Conservation (phyloP, 2,888 invertebrate species). For the Philereme transversata region DNA sequence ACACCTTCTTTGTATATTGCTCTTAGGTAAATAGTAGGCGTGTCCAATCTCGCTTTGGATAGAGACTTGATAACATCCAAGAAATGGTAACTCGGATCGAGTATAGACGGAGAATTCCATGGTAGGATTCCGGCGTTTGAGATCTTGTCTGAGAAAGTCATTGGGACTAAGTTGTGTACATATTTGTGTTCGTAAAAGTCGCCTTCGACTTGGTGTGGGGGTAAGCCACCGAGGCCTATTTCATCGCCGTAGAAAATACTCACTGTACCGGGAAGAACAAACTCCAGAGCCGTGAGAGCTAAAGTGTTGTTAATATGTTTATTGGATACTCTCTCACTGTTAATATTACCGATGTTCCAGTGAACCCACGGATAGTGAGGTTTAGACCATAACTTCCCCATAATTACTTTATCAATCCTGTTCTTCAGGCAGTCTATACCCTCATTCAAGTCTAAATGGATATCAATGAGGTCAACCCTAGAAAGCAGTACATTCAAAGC, state of each 20-base stretch:
- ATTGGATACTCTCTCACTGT: constrained; percentile 84
- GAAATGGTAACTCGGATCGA: constrained; percentile 78
- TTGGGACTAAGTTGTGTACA: constrained; percentile 87
- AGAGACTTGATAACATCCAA: constrained; percentile 84
- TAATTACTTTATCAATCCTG: constrained; percentile 83
- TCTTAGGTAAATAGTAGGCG: constrained; percentile 90
- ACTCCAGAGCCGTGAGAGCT: constrained; percentile 88
- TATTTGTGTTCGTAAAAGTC: constrained; percentile 85
- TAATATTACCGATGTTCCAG: constrained; percentile 89
- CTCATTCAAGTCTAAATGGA: constrained; percentile 84
- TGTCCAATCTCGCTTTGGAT: constrained; percentile 83
- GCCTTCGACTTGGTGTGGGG: constrained; percentile 76
- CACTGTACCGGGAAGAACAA: constrained; percentile 93
- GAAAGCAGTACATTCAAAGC: constrained; percentile 85
- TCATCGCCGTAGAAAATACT: constrained; percentile 97
- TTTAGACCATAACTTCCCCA: constrained; percentile 85
- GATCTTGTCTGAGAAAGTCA: constrained; percentile 84
- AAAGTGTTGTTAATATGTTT: constrained; percentile 86
- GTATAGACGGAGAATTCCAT: constrained; percentile 85
- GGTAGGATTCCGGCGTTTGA: constrained; percentile 78
- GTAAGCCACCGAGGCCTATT: constrained; percentile 87
- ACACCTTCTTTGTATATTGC: constrained; percentile 87
- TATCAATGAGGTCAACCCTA: constrained; percentile 88
- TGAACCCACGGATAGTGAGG: constrained; percentile 90
- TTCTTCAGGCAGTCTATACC: constrained; percentile 84